Base-by-base conservation (phyloP, 2,888 invertebrate genomes). In the Caenorhabditis macrosperma region DNA sequence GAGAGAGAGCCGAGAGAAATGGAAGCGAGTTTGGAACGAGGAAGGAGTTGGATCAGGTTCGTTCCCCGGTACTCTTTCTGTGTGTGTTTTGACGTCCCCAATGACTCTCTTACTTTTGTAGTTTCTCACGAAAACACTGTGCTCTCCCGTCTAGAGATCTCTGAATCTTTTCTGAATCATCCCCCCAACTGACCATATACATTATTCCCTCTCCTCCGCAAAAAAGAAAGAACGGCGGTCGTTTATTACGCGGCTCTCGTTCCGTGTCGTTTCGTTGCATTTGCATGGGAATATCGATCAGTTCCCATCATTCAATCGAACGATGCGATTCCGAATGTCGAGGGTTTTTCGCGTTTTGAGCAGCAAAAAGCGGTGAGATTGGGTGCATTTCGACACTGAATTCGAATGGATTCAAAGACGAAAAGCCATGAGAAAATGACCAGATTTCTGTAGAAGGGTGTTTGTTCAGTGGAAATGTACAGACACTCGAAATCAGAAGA, bases 21-120 rank as follows among this genome's bases (percentile, higher is more conserved):
- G 57, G 57, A 61, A 28, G 50, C 33, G 66, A 57, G 57, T 57
- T 35, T 74, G 20, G 74, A 61, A 67, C 52, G 66, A 60, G 66
- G 75, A 50, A 60, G 75, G 52, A 75, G 12, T 44, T 64, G 55
- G 55, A 72, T 72, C 46, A 72, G 72, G 72, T 72, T 24, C 26
- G 69, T 55, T 71, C 17, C 12, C 17, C 1, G 24, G 46, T 35
- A 1, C 28, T 33, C 9, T 24, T 63, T 63, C 63, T 63, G n/a
- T n/a, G n/a, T 33, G 33, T 33, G 33, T 33, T 6, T 38, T 38
- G 38, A 4, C 17, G n/a, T n/a, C 44, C 2, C 17, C n/a, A n/a
- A n/a, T n/a, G n/a, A n/a, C n/a, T n/a, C n/a, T n/a, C n/a, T n/a
- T n/a, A n/a, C n/a, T n/a, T n/a, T n/a, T n/a, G n/a, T n/a, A n/a